Base-by-base conservation (phyloP, 2,888 invertebrate genomes). In the Morinoia aosen region DNA sequence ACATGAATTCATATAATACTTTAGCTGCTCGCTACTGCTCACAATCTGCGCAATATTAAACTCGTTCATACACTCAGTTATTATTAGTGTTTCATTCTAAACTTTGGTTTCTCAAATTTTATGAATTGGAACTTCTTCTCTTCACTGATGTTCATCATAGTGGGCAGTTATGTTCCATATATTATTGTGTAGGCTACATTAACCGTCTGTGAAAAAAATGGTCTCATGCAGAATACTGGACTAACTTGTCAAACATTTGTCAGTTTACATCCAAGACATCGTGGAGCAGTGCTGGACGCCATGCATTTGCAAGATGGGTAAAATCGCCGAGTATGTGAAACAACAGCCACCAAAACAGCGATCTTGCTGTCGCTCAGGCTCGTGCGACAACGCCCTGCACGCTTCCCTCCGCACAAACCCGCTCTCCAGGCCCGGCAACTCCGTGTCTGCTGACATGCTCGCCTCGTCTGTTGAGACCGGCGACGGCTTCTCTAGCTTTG, bases 231-330 rank as follows among this genome's bases (percentile, higher is more conserved):
- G 40, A 12, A 14, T 48, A 5, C 48, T 39, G 90, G 8, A 90
- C 19, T 90, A 12, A 12, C 40, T 16, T 95, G 97, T 95, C 91
- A 95, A 97, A 97, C 19, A 95, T 40, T 90, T 95, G 95, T 95
- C 97, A 98, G 98, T 98, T 96, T 98, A 98, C 97, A 98, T 98
- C 97, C 98, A 98, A 97, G 98, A 98, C 97, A 98, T 98, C 88
- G 97, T 98, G 97, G 98, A 98, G 96, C 96, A 97, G 94, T 97
- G 97, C 96, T 97, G 97, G 40, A 93, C 96, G 10, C 40, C 95
- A 10, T 96, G 96, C 76, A 33, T 96, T n/a, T 96, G 96, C 90
- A 95, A 96, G 19, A 76, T 58, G 94, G 96, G 96, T 7, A 91
- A 95, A 64, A 95, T 96, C 12, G 95, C 64, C 33, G 76, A 95